phyloP scores from a whole-genome alignment of 2,888 invertebrate genomes.

The Apoderus coryli region DNA sequence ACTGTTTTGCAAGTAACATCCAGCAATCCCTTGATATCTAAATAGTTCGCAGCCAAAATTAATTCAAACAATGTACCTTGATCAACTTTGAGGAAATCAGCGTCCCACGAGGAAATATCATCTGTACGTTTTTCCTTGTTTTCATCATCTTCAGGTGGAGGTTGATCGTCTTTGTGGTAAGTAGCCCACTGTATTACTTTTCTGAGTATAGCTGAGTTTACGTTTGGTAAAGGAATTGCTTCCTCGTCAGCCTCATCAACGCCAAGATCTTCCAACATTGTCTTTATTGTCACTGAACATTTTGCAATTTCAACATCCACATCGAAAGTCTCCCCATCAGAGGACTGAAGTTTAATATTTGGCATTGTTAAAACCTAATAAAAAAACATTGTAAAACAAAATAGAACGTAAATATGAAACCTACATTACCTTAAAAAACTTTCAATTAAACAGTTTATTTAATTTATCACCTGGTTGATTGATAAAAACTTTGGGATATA shows the following conservation, averaged over 20 bases:
- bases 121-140: conserved; percentile 97
- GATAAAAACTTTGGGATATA: no score
- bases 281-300: conserved; percentile 95
- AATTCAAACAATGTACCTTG: conserved; percentile 93
- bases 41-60: conserved; percentile 92
- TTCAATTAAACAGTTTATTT: no score
- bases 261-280: conserved; percentile 90
- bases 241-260: conserved; percentile 90
- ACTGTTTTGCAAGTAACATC: conserved; percentile 98
- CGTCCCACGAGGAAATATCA: conserved; percentile 98
- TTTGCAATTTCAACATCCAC: conserved; percentile 95
- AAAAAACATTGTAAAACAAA: conserved; percentile 2
- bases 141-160: conserved; percentile 92
- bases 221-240: conserved; percentile 91
- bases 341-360: conserved; percentile 85
- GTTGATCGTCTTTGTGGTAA: conserved; percentile 90
- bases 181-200: conserved; percentile 91
- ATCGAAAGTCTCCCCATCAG: conserved; percentile 89
- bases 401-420: conserved; percentile 2
- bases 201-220: conserved; percentile 89
- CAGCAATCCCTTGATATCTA: conserved; percentile 88
- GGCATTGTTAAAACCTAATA: conserved; percentile 74
- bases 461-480: no score
- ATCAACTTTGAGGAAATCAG: conserved; percentile 96
- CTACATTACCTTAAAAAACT: no score